phyloP scores from a whole-genome alignment of 2,797 vertebrate genomes.

The Carduelis carduelis region DNA sequence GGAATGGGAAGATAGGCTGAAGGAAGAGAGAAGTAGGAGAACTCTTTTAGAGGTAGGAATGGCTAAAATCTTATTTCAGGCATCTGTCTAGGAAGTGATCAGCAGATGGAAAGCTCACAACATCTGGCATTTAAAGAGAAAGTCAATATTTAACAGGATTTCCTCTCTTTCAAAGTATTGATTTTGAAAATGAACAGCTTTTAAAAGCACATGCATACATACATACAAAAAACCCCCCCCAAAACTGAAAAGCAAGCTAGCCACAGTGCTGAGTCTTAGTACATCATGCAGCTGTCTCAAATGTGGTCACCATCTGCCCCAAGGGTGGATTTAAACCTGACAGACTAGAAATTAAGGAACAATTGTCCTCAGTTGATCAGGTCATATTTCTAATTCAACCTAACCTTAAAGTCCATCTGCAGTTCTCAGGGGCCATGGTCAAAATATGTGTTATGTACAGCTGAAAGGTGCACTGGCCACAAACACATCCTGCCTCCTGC shows the following conservation, averaged over 20 bases:
- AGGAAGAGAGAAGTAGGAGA: background rate
- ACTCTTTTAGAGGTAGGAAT: background rate
- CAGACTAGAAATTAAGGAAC: background rate
- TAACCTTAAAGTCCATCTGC: background rate
- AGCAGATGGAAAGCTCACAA: slow-evolving; percentile 37
- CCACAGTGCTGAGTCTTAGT: background rate
- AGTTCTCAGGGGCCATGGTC: background rate
- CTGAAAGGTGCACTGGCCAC: background rate
- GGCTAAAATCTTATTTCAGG: background rate
- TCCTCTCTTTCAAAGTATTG: slow-evolving; percentile 55
- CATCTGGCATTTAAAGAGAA: slow-evolving; percentile 57
- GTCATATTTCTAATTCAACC: background rate
- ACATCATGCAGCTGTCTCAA: background rate
- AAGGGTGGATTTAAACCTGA: background rate
- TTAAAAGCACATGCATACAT: background rate
- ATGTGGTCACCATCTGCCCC: background rate
- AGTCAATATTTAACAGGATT: slow-evolving; percentile 58
- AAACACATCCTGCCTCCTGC: background rate
- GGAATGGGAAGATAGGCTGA: background rate
- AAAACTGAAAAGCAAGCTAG: background rate
- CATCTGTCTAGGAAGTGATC: slow-evolving; percentile 23
- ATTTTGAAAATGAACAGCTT: slow-evolving; percentile 38
- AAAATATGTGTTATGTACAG: background rate
- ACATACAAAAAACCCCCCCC: too few relatives aligned
- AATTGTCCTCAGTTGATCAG: background rate